Evolutionary conservation across 2,888 invertebrate species (phyloP).

Genomic region (Pterobdella sp.): DNA sequence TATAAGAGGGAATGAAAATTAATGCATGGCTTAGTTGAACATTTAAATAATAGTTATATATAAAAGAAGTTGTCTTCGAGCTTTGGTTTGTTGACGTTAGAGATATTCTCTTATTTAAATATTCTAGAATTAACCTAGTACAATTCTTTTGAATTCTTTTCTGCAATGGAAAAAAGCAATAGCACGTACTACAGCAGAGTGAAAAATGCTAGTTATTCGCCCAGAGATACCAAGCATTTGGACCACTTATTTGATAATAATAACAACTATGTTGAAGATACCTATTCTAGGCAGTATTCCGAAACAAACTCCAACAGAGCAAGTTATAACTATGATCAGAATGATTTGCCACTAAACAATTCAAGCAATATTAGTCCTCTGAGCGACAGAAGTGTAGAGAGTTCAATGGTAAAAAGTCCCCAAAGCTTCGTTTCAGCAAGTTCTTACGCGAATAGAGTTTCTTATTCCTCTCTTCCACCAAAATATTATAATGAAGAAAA

Average conservation of each 20-base stretch:
- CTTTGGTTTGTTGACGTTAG: too few species aligned
- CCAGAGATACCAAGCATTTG: background rate
- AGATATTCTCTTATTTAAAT: too few species aligned
- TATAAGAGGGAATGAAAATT: too few species aligned
- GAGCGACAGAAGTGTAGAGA: background rate
- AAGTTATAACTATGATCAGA: background rate
- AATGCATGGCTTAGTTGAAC: too few species aligned
- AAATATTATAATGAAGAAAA: background rate
- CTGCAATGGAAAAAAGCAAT: too few species aligned
- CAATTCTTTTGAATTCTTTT: too few species aligned
- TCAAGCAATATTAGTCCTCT: background rate
- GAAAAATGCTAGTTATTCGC: background rate
- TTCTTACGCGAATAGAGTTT: too few species aligned
- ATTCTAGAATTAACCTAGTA: too few species aligned
- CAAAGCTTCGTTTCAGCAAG: background rate
- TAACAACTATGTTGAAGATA: background rate
- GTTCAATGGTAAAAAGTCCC: too few species aligned
- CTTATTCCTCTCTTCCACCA: background rate
- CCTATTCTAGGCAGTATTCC: too few species aligned
- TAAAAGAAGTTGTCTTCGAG: too few species aligned
- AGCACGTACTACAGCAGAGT: background rate
- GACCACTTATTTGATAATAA: constrained; percentile 7
- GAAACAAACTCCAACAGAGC: background rate
- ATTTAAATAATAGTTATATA: too few species aligned
- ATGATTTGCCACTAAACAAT: background rate